phyloP scores from a whole-genome alignment of 2,888 invertebrate genomes.

The Acleris literana region DNA sequence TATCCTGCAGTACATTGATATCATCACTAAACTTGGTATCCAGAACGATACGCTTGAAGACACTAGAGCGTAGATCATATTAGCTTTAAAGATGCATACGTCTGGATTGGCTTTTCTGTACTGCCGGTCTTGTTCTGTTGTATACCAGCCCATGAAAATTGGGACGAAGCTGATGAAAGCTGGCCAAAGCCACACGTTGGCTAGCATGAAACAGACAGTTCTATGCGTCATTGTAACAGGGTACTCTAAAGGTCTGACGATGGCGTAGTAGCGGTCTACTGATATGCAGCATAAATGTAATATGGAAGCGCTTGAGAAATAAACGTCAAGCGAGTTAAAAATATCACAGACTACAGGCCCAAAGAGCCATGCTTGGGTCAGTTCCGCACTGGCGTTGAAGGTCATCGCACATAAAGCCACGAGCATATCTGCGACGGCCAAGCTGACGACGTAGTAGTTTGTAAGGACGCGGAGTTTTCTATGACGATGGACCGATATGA shows the following conservation, averaged over 20 bases:
- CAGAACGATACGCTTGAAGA: constrained; percentile 96
- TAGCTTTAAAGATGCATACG: constrained; percentile 92
- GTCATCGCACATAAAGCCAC: constrained; percentile 97
- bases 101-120: constrained; percentile 86
- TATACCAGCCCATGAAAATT: constrained; percentile 97
- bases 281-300: constrained; percentile 97
- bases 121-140: constrained; percentile 90
- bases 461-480: constrained; percentile 93
- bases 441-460: constrained; percentile 97
- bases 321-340: constrained; percentile 97
- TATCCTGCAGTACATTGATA: constrained; percentile 95
- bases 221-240: constrained; percentile 95
- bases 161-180: constrained; percentile 97
- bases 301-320: constrained; percentile 96
- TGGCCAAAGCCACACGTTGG: constrained; percentile 96
- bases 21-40: constrained; percentile 96
- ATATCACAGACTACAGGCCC: constrained; percentile 96
- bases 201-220: constrained; percentile 91
- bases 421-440: constrained; percentile 96
- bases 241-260: constrained; percentile 95
- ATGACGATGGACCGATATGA: constrained; percentile 91
- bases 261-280: constrained; percentile 95
- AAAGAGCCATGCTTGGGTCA: constrained; percentile 95
- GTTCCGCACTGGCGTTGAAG: constrained; percentile 94
- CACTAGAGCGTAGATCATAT: constrained; percentile 93